phyloP scores from a whole-genome alignment of 2,797 vertebrate species.

The Coracias cyanogaster region DNA sequence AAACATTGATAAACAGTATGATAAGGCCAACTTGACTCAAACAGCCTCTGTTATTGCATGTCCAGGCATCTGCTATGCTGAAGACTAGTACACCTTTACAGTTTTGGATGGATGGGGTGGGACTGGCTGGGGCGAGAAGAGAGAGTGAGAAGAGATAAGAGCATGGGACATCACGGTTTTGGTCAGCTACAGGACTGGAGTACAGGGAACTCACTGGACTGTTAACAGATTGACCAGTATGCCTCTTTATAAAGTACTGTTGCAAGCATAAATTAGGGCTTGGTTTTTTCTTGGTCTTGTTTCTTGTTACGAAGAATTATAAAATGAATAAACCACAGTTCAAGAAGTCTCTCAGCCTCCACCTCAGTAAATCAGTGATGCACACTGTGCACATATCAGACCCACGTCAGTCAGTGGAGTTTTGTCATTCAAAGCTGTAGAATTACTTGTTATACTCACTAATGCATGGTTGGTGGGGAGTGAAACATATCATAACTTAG shows the following conservation, averaged over 20 bases:
- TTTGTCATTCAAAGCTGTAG: neutral
- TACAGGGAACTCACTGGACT: neutral
- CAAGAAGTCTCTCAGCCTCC: neutral
- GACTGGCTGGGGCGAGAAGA: neutral
- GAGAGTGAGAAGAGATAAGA: too few species aligned
- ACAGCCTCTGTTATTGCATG: neutral
- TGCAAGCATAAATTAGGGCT: neutral
- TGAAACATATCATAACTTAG: neutral
- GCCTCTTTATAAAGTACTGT: neutral
- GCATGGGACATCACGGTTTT: fast-evolving
- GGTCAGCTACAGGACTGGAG: neutral
- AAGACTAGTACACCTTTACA: neutral
- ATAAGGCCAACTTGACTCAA: neutral
- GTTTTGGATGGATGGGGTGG: neutral
- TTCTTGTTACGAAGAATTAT: neutral
- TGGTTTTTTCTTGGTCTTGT: neutral
- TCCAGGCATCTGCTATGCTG: neutral
- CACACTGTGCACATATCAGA: neutral
- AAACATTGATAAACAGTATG: neutral
- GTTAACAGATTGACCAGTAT: neutral
- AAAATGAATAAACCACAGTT: neutral
- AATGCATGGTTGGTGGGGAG: neutral
- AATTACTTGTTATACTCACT: neutral
- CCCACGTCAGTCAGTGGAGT: neutral
- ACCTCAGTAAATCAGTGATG: neutral